Percentiles rank a stretch among this genome's conserved stretches.
phyloP scores from a whole-genome alignment of 2,888 invertebrate genomes.

The Drosophila longiperda region DNA sequence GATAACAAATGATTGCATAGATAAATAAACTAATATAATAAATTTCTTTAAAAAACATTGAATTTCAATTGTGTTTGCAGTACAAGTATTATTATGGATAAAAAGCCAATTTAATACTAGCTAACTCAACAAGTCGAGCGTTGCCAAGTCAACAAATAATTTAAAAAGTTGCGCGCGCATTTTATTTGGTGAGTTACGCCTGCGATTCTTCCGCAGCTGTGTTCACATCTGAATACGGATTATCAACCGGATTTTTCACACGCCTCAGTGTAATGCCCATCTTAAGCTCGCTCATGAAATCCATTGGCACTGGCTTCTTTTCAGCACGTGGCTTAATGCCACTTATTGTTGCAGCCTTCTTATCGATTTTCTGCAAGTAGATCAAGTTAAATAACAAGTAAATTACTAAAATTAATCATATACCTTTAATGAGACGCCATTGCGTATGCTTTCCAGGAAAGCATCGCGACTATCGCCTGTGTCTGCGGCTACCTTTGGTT shows the following conservation, averaged over 20 bases:
- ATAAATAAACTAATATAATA: neutral
- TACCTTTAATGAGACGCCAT: conserved; percentile 77
- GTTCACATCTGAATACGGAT: conserved; percentile 65
- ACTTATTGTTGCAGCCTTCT: conserved; percentile 78
- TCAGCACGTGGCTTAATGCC: conserved; percentile 70
- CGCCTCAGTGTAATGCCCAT: conserved; percentile 72
- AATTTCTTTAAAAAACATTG: neutral
- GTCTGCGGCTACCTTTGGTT: conserved; percentile 28
- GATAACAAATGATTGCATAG: neutral
- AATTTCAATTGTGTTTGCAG: conserved; percentile 22
- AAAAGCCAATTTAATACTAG: conserved; percentile 13
- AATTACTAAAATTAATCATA: neutral
- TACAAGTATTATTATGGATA: neutral
- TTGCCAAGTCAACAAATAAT: conserved; percentile 27
- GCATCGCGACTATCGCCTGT: conserved; percentile 62
- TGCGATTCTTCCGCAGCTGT: conserved; percentile 69
- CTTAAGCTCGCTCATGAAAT: conserved; percentile 76
- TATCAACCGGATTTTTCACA: conserved; percentile 68
- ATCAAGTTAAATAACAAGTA: neutral
- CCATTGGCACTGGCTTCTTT: conserved; percentile 66
- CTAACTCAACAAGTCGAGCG: conserved; percentile 10
- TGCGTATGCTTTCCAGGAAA: conserved; percentile 76
- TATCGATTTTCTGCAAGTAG: conserved; percentile 71
- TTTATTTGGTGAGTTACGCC: conserved; percentile 38
- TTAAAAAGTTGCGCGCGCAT: conserved; percentile 25